Percentiles rank a stretch among this genome's conserved stretches.
Evolutionary conservation across 2,888 invertebrate genomes (phyloP).

Genomic region (Phymatocera aterrima): DNA sequence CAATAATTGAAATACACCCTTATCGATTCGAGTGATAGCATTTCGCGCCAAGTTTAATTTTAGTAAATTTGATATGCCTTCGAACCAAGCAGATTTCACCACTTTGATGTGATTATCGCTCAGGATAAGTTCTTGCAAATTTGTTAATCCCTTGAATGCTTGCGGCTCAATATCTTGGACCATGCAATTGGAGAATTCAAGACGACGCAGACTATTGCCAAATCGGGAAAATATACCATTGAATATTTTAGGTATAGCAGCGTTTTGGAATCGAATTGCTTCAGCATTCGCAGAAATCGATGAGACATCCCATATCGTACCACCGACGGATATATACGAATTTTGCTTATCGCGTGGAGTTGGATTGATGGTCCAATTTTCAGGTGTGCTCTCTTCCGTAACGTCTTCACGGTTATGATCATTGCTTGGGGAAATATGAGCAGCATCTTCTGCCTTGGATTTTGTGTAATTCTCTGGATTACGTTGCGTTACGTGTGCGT

Average conservation of each 20-base stretch:
- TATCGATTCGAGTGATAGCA: slow-evolving; percentile 59
- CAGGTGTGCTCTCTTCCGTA: background rate
- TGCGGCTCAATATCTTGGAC: slow-evolving; percentile 57
- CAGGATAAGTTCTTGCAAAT: slow-evolving; percentile 58
- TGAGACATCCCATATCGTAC: slow-evolving; percentile 42
- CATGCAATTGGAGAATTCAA: slow-evolving; percentile 62
- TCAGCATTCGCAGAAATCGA: slow-evolving; percentile 53
- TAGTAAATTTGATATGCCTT: slow-evolving; percentile 53
- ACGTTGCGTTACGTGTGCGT: background rate
- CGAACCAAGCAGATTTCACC: slow-evolving; percentile 54
- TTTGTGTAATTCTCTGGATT: background rate
- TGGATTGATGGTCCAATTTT: background rate
- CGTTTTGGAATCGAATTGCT: slow-evolving; percentile 57
- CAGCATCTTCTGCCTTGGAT: background rate
- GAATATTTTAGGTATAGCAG: slow-evolving; percentile 56
- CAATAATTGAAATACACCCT: slow-evolving; percentile 58
- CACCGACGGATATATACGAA: slow-evolving; percentile 10
- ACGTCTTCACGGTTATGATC: background rate
- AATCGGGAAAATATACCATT: slow-evolving; percentile 56
- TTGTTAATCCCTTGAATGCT: slow-evolving; percentile 57
- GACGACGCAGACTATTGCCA: slow-evolving; percentile 55
- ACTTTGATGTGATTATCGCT: slow-evolving; percentile 58
- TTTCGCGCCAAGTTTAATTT: slow-evolving; percentile 62
- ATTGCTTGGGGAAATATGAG: background rate
- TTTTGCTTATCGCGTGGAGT: background rate